Conservation (phyloP, 2,888 invertebrate species). For the Caenorhabditis sp. region DNA sequence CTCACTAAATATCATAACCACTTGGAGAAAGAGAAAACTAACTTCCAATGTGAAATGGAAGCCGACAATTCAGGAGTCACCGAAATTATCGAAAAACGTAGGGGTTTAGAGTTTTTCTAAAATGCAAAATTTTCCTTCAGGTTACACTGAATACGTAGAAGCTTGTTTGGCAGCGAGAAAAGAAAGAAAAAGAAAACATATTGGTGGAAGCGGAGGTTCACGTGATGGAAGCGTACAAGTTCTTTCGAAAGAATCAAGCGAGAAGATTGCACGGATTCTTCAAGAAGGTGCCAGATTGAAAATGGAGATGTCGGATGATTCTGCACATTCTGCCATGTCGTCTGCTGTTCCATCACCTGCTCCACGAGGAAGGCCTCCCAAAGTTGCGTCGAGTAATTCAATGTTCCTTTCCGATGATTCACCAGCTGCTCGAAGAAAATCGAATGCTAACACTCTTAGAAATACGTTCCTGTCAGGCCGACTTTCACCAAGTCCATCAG, state of each 20-base stretch:
- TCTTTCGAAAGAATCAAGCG: constrained; percentile 28
- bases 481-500: constrained; percentile 45
- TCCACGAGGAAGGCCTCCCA: constrained; percentile 39
- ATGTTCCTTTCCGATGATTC: constrained; percentile 23
- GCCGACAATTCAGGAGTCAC: constrained; percentile 78
- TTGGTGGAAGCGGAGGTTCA: constrained; percentile 13
- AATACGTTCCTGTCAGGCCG: constrained; percentile 18
- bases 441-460: constrained; percentile 30
- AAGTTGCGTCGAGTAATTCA: constrained; percentile 10
- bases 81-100: constrained; percentile 63
- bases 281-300: constrained; percentile 22
- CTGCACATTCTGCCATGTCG: constrained; percentile 27
- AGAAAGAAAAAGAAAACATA: constrained; percentile 38
- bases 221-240: constrained; percentile 20
- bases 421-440: constrained; percentile 18
- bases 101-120: neutral
- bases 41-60: constrained; percentile 98
- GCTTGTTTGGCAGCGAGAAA: constrained; percentile 41
- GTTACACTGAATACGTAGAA: constrained; percentile 52
- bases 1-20: constrained; percentile 54
- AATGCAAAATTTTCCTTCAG: constrained; percentile 4
- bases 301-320: constrained; percentile 32
- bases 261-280: constrained; percentile 28
- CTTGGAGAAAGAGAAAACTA: constrained; percentile 80
- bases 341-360: constrained; percentile 38